These are phyloP conservation scores for Podilymbus podiceps DNA, from an alignment of 2,113 vertebrate genomes.

Conservation along the genomic window DNA sequence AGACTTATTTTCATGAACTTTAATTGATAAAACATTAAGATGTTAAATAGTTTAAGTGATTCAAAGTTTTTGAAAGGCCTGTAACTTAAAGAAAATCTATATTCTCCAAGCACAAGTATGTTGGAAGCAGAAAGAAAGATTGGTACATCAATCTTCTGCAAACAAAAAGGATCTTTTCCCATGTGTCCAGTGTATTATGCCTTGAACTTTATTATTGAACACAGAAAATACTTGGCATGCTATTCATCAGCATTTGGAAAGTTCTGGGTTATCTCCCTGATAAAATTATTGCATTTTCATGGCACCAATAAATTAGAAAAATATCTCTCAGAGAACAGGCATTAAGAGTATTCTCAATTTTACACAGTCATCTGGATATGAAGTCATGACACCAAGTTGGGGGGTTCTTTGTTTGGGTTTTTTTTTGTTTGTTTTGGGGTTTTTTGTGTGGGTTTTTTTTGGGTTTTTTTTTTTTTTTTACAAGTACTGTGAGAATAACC, in stretches of 20 bases:
- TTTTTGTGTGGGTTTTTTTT: too few relatives aligned
- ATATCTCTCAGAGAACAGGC: neutral
- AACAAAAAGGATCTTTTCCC: neutral
- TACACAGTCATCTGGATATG: neutral
- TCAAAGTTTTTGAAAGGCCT: neutral
- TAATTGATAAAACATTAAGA: neutral
- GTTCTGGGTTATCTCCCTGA: neutral
- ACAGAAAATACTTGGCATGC: neutral
- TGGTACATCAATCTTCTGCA: neutral
- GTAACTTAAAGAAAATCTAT: neutral
- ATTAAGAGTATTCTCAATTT: conserved; percentile 3
- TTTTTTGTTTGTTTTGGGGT: too few relatives aligned
- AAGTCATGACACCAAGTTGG: conserved; percentile 30
- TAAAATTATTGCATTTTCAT: neutral
- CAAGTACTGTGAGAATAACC: conserved; percentile 27
- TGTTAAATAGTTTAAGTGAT: neutral
- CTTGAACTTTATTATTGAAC: neutral
- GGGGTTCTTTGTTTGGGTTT: too few relatives aligned
- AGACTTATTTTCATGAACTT: neutral
- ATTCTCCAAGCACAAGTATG: neutral
- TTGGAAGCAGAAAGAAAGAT: neutral
- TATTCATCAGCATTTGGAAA: neutral
- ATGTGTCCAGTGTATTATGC: neutral
- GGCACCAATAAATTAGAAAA: neutral
- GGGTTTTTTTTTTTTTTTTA: too few relatives aligned